Conservation (phyloP, 2,113 vertebrate genomes). For the Drymodes brunneopygia region DNA sequence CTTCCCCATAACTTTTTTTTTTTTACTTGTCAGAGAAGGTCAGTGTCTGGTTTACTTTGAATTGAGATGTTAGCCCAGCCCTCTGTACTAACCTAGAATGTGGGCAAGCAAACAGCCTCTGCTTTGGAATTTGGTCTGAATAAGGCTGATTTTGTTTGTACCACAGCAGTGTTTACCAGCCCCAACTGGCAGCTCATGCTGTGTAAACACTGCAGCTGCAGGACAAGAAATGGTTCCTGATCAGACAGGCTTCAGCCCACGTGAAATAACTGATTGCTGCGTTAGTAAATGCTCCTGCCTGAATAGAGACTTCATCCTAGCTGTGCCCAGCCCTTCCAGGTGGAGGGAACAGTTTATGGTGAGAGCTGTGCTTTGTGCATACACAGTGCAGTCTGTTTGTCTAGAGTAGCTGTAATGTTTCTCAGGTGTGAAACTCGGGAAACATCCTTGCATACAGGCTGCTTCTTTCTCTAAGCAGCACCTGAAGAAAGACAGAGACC, state of each 20-base stretch:
- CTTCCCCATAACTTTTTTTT: not conserved
- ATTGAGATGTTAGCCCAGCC: not conserved
- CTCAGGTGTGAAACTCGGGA: not conserved
- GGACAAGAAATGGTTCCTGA: not conserved
- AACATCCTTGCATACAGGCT: not conserved
- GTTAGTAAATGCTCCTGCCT: not conserved
- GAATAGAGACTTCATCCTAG: not conserved
- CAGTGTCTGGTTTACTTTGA: not conserved
- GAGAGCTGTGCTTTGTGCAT: not conserved
- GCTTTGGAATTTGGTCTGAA: not conserved
- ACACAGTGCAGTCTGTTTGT: rapidly evolving
- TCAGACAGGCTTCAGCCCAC: not conserved
- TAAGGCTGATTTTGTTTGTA: not conserved
- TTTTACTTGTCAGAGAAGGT: not conserved
- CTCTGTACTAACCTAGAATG: not conserved
- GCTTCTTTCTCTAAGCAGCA: not conserved
- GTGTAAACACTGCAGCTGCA: not conserved
- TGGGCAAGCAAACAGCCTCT: not conserved
- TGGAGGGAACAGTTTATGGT: not conserved
- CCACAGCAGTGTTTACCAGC: not conserved
- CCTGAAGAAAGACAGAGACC: not conserved
- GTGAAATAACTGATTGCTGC: not conserved
- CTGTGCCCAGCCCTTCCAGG: not conserved
- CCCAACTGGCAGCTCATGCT: not conserved
- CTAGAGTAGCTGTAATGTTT: not conserved